Percentiles rank a stretch among this genome's conserved stretches.
Conservation (phyloP, 2,113 vertebrate species). For the Xenotilapia leptura region DNA sequence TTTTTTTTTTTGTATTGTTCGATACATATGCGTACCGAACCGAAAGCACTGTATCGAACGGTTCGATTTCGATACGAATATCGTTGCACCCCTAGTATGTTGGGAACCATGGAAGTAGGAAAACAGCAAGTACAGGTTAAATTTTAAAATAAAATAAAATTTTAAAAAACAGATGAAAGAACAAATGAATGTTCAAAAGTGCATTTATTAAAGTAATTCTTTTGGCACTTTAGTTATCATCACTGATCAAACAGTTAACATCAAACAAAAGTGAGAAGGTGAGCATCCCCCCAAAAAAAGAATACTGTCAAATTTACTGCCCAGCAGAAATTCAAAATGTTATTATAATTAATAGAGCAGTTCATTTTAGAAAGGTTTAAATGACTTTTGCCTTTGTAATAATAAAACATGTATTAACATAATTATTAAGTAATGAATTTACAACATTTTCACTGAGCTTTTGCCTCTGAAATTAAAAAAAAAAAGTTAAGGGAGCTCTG, state of each 20-base stretch:
- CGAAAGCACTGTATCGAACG: no score
- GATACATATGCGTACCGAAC: no score
- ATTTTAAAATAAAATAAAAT: not conserved
- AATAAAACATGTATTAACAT: slow-evolving; percentile 20
- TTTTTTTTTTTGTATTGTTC: no score
- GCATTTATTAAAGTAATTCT: slow-evolving; percentile 65
- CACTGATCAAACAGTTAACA: slow-evolving; percentile 51
- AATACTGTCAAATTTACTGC: slow-evolving; percentile 65
- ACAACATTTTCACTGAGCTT: slow-evolving; percentile 34
- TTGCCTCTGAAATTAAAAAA: not conserved
- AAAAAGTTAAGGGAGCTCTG: not conserved
- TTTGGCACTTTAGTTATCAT: slow-evolving; percentile 59
- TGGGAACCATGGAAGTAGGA: not conserved
- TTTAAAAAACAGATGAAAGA: not conserved
- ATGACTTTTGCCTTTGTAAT: slow-evolving; percentile 32
- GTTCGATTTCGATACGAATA: no score
- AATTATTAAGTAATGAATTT: slow-evolving; percentile 48
- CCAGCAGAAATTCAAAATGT: slow-evolving; percentile 67
- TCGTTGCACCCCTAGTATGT: no score
- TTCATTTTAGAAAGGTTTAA: slow-evolving; percentile 53
- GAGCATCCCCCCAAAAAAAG: slow-evolving; percentile 31
- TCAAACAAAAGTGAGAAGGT: slow-evolving; percentile 55
- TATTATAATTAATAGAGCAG: slow-evolving; percentile 32
- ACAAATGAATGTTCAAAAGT: slow-evolving; percentile 47
- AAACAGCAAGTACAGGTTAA: not conserved